These are phyloP conservation scores for Cheilosia impressa DNA, from an alignment of 2,888 invertebrate species.

Conservation along the genomic window DNA sequence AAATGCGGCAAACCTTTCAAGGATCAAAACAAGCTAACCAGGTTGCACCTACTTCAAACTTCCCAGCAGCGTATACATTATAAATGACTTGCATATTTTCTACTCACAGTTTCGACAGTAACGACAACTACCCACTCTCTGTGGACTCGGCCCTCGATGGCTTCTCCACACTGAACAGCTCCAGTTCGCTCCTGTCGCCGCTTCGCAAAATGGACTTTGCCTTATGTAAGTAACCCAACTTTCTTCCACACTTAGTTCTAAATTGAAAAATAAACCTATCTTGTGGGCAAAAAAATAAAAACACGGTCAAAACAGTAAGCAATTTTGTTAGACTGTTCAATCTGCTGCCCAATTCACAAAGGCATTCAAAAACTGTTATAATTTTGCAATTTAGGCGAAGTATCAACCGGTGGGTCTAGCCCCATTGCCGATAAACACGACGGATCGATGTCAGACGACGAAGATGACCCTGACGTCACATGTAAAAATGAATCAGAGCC, in stretches of 20 bases:
- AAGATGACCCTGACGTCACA: slow-evolving; percentile 81
- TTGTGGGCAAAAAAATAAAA: not conserved
- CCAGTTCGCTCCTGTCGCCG: slow-evolving; percentile 84
- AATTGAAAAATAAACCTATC: not conserved
- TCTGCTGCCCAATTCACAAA: slow-evolving; percentile 10
- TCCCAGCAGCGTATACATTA: too few relatives aligned
- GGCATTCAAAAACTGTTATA: slow-evolving; percentile 62
- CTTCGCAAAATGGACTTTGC: slow-evolving; percentile 92
- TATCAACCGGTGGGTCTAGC: slow-evolving; percentile 83
- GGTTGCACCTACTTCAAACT: slow-evolving; percentile 74
- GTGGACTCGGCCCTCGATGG: slow-evolving; percentile 83
- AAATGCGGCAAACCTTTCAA: slow-evolving; percentile 84
- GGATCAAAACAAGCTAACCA: slow-evolving; percentile 81
- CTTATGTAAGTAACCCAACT: slow-evolving; percentile 88
- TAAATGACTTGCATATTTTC: not conserved
- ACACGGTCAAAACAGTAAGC: not conserved
- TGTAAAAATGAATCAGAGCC: slow-evolving; percentile 81
- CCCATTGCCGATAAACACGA: slow-evolving; percentile 82
- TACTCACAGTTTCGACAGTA: slow-evolving; percentile 81
- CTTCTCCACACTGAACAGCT: slow-evolving; percentile 77
- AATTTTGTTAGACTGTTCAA: not conserved
- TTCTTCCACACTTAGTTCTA: not conserved
- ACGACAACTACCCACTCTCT: slow-evolving; percentile 83
- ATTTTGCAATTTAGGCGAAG: slow-evolving; percentile 81
- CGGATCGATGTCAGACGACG: slow-evolving; percentile 79